phyloP scores from a whole-genome alignment of 2,888 invertebrate species.

The Dolomedes plantarius region DNA sequence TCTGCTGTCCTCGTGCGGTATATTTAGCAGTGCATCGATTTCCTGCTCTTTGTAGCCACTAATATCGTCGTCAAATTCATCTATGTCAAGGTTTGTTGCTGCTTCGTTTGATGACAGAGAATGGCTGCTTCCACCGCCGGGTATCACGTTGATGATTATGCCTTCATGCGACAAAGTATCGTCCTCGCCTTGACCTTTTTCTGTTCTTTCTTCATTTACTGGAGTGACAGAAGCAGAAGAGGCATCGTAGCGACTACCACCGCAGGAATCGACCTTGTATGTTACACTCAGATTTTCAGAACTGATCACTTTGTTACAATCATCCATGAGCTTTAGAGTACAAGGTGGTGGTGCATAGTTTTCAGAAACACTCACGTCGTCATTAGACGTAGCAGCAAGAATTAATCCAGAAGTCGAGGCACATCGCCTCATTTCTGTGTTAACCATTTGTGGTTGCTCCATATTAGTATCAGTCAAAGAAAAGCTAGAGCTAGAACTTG shows the following conservation, averaged over 20 bases:
- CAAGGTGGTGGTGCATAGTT: slow-evolving; percentile 10
- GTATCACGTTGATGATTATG: slow-evolving; percentile 28
- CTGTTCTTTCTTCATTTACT: slow-evolving; percentile 30
- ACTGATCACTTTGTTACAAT: slow-evolving; percentile 33
- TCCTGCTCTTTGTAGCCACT: slow-evolving; percentile 48
- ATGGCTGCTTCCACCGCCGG: neutral
- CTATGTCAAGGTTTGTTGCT: slow-evolving; percentile 22
- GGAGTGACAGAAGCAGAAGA: slow-evolving; percentile 12
- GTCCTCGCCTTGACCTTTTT: slow-evolving; percentile 20
- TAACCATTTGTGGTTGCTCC: neutral
- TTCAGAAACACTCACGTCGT: neutral
- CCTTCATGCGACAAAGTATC: slow-evolving; percentile 36
- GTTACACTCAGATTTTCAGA: slow-evolving; percentile 45
- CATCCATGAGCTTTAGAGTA: slow-evolving; percentile 79
- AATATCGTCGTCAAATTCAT: slow-evolving; percentile 51
- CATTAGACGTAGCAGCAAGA: neutral
- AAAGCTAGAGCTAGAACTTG: slow-evolving; percentile 49
- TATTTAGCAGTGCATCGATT: slow-evolving; percentile 39
- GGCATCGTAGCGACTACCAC: slow-evolving; percentile 1
- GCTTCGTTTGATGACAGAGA: slow-evolving; percentile 45
- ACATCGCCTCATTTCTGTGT: slow-evolving; percentile 62
- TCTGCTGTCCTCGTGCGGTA: slow-evolving; percentile 43
- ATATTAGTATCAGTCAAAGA: slow-evolving; percentile 29
- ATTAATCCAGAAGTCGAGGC: slow-evolving; percentile 67
- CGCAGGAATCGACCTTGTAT: slow-evolving; percentile 34